Conservation (phyloP, 1,140 invertebrate genomes). For the Stegodyphus dumicola region DNA sequence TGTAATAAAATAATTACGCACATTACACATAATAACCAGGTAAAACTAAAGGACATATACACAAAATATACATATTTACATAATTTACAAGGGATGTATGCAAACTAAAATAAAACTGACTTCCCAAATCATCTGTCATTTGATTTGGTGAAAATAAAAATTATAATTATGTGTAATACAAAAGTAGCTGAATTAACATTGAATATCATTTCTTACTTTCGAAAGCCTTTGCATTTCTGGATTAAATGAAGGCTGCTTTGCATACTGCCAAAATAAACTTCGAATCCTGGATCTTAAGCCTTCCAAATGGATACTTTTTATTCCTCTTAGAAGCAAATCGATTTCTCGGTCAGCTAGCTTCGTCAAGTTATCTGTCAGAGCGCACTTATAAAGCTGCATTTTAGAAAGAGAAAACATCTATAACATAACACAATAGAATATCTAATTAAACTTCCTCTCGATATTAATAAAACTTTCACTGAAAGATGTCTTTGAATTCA, state of each 20-base stretch:
- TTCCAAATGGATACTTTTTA: slow-evolving; percentile 18
- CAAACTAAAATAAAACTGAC: no score
- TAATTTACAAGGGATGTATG: no score
- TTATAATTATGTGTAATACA: no score
- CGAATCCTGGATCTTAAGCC: slow-evolving; percentile 36
- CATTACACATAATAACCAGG: no score
- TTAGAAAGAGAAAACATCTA: background rate
- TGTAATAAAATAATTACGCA: no score
- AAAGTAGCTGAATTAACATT: no score
- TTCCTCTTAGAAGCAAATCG: slow-evolving; percentile 35
- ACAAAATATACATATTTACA: no score
- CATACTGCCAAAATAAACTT: slow-evolving; percentile 45
- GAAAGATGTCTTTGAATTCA: no score
- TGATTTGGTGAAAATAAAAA: no score
- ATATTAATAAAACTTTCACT: background rate
- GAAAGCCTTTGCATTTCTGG: slow-evolving; percentile 20
- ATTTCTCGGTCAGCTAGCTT: slow-evolving; percentile 50
- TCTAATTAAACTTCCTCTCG: background rate
- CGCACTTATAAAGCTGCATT: slow-evolving; percentile 22
- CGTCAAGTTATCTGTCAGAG: slow-evolving; percentile 22
- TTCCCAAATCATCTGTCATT: no score
- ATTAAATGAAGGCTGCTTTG: slow-evolving; percentile 42
- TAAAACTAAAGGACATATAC: no score
- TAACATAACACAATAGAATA: background rate
- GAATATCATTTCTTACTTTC: background rate